Base-by-base conservation (phyloP, 2,797 vertebrate genomes). In the Ciconia nigra region DNA sequence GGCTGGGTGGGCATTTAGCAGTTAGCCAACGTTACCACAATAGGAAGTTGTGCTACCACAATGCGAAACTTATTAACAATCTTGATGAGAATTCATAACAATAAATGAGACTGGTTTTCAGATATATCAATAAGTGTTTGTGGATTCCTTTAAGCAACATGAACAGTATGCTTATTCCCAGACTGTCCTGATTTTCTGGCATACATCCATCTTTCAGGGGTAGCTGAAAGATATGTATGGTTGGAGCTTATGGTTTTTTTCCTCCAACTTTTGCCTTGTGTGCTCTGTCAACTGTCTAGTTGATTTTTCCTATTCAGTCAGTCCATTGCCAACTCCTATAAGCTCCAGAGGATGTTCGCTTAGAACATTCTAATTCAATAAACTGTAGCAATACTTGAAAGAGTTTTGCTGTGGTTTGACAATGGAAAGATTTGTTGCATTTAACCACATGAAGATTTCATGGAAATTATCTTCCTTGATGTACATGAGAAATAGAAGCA, bases 391-490 rank as follows among this genome's bases (percentile, higher is more conserved):
- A n/a, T 26, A 67, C 47, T 74, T 94, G 49, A 78, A 8, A 73
- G 73, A 83, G 22, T 83, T 93, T 79, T 83, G 13, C 55, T 71
- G 37, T 33, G 35, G 33, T 77, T 92, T 71, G 49, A 88, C 55
- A 85, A 63, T 65, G 41, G 67, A 74, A 52, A 63, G 26, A 49
- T 66, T 95, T 92, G 31, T 73, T 87, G 28, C 42, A 28, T 88
- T 85, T 69, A 83, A 63, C 39, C 37, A 52, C 37, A 91, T 29
- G 44, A 90, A 91, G 47, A 91, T 78, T 93, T 93, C n/a, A 87
- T 76, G 69, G 92, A 86, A 92, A 78, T 93, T 70, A 46, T 87
- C 63, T 81, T 82, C 8, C 16, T 58, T 63, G 42, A 83, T 71
- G 39, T 29, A 49, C 41, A 11, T 31, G 28, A 82, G 70, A 81